These are phyloP conservation scores for Asbolus verrucosus DNA, from an alignment of 1,140 invertebrate species.

Conservation along the genomic window DNA sequence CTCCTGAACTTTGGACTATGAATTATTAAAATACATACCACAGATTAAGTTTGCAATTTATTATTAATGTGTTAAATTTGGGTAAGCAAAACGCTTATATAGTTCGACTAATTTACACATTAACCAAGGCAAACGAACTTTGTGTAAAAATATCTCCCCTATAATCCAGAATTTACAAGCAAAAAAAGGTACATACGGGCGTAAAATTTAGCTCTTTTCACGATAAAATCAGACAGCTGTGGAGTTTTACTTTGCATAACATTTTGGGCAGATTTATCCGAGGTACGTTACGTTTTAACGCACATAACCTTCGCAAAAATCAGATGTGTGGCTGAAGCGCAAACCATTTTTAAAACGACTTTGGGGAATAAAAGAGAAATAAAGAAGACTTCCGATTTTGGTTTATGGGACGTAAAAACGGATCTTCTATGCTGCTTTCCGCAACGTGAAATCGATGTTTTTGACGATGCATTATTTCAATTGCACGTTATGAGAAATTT, in stretches of 20 bases:
- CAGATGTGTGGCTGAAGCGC: background rate
- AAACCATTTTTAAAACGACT: background rate
- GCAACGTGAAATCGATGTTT: constrained; percentile 1
- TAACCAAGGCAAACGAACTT: constrained; percentile 1
- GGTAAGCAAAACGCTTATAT: constrained; percentile 12
- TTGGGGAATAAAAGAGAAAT: constrained; percentile 4
- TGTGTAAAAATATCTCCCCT: background rate
- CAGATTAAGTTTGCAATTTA: constrained; percentile 19
- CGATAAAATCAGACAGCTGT: too few species aligned
- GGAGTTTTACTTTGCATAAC: background rate
- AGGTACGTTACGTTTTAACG: background rate
- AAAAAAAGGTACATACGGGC: too few species aligned
- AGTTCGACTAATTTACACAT: constrained; percentile 6
- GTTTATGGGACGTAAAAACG: constrained; percentile 18
- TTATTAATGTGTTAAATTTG: constrained; percentile 16
- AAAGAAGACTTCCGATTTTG: constrained; percentile 10
- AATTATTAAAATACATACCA: constrained; percentile 32
- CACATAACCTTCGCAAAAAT: background rate
- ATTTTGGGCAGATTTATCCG: too few species aligned
- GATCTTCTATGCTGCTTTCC: background rate
- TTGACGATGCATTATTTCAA: background rate
- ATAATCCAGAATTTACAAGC: constrained; percentile 2
- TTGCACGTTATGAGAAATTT: constrained; percentile 5
- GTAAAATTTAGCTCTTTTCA: constrained; percentile 3
- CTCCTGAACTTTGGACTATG: background rate